Conservation (phyloP, 2,113 vertebrate species). For the Tetrax tetrax region DNA sequence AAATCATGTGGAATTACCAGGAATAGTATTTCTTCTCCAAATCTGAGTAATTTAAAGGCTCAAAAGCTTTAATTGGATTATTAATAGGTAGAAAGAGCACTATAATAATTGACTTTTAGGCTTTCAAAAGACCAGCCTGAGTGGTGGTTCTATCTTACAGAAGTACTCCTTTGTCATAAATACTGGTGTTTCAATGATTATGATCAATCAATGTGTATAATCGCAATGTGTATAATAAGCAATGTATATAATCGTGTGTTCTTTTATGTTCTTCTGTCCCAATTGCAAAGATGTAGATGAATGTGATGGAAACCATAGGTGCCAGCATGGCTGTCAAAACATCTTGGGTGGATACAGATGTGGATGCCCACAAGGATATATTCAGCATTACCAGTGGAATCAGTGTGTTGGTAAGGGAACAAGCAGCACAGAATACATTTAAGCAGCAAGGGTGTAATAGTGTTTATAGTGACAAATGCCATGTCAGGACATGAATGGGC, state of each 20-base stretch:
- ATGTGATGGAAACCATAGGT: conserved; percentile 83
- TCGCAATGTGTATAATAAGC: not conserved
- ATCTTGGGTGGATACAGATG: conserved; percentile 83
- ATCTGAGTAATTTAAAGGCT: not conserved
- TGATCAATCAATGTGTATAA: not conserved
- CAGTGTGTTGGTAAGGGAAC: conserved; percentile 86
- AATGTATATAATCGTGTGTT: not conserved
- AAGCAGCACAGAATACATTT: not conserved
- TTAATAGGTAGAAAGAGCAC: not conserved
- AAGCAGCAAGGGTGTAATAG: not conserved
- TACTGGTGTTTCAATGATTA: not conserved
- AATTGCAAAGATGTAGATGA: conserved; percentile 81
- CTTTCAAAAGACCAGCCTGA: not conserved
- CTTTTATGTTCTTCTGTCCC: not conserved
- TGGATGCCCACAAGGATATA: conserved; percentile 84
- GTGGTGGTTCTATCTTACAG: not conserved
- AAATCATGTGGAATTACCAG: not conserved
- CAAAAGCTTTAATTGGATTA: not conserved
- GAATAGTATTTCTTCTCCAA: not conserved
- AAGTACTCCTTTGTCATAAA: not conserved
- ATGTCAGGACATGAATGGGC: not conserved
- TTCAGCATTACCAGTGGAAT: conserved; percentile 89
- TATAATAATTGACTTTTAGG: not conserved
- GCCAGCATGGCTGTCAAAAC: conserved; percentile 87
- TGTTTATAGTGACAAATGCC: not conserved